Percentiles rank a stretch among this genome's conserved stretches.
Evolutionary conservation across 92 coral and sea anemone genomes (phyloP).

Genomic region (Zoanthus gigantus): DNA sequence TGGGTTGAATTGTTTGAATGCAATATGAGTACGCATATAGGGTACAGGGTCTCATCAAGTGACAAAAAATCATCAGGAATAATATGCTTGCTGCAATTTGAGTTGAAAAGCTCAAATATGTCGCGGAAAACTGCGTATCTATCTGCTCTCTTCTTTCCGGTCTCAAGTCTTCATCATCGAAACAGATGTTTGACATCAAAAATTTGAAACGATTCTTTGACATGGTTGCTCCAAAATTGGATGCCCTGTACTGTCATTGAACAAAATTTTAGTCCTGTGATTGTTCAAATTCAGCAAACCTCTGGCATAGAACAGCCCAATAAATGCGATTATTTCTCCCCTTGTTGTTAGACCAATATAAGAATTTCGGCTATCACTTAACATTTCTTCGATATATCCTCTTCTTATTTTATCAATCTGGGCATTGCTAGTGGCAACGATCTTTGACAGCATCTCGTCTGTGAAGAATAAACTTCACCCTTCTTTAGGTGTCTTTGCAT

Average conservation of each 20-base stretch:
- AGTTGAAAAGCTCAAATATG: too few relatives aligned
- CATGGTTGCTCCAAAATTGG: background rate
- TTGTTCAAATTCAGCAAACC: background rate
- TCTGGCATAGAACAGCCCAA: background rate
- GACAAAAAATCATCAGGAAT: too few relatives aligned
- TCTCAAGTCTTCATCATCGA: background rate
- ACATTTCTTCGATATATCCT: background rate
- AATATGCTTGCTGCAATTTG: too few relatives aligned
- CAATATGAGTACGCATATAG: background rate
- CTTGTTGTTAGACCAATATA: background rate
- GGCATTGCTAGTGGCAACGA: slow-evolving; percentile 6
- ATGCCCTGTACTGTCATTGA: slow-evolving; percentile 11
- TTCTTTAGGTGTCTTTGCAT: background rate
- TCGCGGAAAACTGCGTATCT: background rate
- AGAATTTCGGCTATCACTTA: slow-evolving; percentile 9
- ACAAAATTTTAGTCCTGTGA: background rate
- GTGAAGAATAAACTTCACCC: slow-evolving; percentile 1
- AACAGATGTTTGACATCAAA: slow-evolving; percentile 15
- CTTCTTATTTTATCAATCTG: background rate
- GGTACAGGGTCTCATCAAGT: too few relatives aligned
- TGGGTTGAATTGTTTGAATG: too few relatives aligned
- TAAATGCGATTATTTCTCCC: background rate
- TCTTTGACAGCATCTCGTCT: background rate
- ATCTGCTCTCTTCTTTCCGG: background rate
- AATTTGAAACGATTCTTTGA: background rate